Conservation (phyloP, 2,113 vertebrate species). For the Capricornis sumatraensis region DNA sequence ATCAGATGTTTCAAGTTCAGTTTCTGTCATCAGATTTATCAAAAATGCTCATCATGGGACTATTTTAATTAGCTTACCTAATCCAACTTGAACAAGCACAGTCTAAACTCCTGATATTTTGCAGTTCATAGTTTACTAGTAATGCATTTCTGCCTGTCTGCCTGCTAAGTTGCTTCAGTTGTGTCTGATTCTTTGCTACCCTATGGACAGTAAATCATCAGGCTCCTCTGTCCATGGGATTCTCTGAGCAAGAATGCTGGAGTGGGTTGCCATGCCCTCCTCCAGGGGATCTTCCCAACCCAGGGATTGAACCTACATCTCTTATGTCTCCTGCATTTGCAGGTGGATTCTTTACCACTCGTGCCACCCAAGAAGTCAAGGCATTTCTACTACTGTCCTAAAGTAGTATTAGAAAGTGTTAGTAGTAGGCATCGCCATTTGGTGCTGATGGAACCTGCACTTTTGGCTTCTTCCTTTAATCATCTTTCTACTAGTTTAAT, state of each 20-base stretch:
- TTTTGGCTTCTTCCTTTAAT: not conserved
- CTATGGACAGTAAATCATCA: not conserved
- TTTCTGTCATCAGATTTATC: constrained; percentile 16
- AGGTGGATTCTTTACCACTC: not conserved
- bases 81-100: not conserved
- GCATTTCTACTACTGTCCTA: not conserved
- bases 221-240: not conserved
- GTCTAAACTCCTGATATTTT: not conserved
- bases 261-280: not conserved
- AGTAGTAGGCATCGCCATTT: not conserved
- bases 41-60: not conserved
- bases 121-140: not conserved
- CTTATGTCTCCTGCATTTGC: not conserved
- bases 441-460: not conserved
- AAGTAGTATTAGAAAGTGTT: not conserved
- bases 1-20: not conserved
- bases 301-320: not conserved
- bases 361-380: not conserved
- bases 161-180: not conserved
- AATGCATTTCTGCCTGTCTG: not conserved
- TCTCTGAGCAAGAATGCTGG: not conserved
- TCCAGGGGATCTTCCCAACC: not conserved
- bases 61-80: not conserved
- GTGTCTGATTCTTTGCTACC: not conserved
- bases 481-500: not conserved